These are phyloP conservation scores for Natrix natrix DNA, from an alignment of 2,797 vertebrate species.

Conservation along the genomic window DNA sequence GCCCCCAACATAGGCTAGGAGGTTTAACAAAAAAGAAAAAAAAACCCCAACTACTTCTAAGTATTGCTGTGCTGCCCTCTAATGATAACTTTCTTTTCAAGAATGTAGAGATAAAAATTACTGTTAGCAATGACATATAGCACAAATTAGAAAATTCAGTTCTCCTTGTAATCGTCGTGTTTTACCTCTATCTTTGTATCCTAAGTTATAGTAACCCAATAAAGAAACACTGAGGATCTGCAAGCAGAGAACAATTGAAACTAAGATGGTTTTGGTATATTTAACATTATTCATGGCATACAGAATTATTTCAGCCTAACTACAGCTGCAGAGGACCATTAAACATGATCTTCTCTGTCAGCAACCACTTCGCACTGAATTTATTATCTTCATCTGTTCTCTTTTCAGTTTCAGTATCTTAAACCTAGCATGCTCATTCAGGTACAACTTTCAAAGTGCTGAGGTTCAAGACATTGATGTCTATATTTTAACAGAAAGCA, in stretches of 20 bases:
- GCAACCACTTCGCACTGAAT: constrained; percentile 27
- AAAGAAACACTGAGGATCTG: constrained; percentile 31
- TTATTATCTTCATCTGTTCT: constrained; percentile 44
- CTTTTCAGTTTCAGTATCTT: constrained; percentile 44
- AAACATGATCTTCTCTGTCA: constrained; percentile 38
- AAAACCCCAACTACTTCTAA: not conserved
- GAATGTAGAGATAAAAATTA: constrained; percentile 28
- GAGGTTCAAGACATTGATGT: constrained; percentile 13
- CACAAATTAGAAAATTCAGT: constrained; percentile 4
- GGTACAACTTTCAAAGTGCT: constrained; percentile 25
- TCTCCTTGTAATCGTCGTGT: not conserved
- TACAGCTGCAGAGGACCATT: constrained; percentile 41
- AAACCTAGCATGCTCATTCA: constrained; percentile 50
- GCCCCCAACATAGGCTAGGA: not conserved
- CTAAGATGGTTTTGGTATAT: constrained; percentile 14
- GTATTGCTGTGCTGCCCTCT: constrained; percentile 68
- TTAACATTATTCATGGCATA: constrained; percentile 17
- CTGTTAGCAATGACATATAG: not conserved
- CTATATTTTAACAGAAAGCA: constrained; percentile 38
- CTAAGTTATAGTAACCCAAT: constrained; percentile 24
- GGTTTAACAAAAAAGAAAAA: not conserved
- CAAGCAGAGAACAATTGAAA: constrained; percentile 18
- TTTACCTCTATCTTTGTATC: constrained; percentile 23
- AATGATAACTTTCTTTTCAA: constrained; percentile 41
- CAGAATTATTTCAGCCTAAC: not conserved